These are phyloP conservation scores for Eueremaeus valkanovi DNA, from an alignment of 2,888 invertebrate genomes.

Conservation along the genomic window DNA sequence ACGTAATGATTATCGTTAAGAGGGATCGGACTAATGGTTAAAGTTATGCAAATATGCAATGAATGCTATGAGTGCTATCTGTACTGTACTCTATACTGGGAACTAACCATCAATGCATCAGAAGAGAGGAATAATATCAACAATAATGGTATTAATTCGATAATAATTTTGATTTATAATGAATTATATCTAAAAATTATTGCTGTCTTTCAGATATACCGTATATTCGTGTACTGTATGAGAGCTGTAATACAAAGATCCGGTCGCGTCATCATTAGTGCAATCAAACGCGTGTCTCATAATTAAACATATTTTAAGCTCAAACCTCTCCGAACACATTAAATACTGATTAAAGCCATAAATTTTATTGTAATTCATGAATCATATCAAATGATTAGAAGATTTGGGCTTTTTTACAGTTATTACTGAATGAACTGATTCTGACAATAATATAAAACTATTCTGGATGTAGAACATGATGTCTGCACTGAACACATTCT, in stretches of 20 bases:
- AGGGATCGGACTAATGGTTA: constrained; percentile 34
- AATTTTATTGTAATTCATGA: constrained; percentile 18
- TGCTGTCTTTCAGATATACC: too few relatives aligned
- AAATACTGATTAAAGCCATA: constrained; percentile 5
- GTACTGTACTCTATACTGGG: too few relatives aligned
- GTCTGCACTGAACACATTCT: neutral
- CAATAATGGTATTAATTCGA: constrained; percentile 30
- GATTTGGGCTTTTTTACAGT: neutral
- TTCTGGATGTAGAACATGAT: neutral
- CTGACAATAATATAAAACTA: too few relatives aligned
- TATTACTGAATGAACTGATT: neutral
- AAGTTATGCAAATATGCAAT: constrained; percentile 32
- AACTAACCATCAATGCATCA: constrained; percentile 32
- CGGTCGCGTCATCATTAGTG: constrained; percentile 32
- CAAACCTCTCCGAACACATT: neutral
- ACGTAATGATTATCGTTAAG: constrained; percentile 33
- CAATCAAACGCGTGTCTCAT: constrained; percentile 23
- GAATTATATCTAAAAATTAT: constrained; percentile 4
- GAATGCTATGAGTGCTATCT: constrained; percentile 16
- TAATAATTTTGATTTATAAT: constrained; percentile 37
- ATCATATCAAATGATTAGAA: neutral
- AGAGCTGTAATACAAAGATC: too few relatives aligned
- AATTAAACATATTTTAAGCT: constrained; percentile 27
- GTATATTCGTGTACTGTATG: too few relatives aligned
- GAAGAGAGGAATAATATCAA: constrained; percentile 30